These are phyloP conservation scores for Prionailurus viverrinus DNA, from an alignment of 2,113 vertebrate genomes.

Conservation along the genomic window DNA sequence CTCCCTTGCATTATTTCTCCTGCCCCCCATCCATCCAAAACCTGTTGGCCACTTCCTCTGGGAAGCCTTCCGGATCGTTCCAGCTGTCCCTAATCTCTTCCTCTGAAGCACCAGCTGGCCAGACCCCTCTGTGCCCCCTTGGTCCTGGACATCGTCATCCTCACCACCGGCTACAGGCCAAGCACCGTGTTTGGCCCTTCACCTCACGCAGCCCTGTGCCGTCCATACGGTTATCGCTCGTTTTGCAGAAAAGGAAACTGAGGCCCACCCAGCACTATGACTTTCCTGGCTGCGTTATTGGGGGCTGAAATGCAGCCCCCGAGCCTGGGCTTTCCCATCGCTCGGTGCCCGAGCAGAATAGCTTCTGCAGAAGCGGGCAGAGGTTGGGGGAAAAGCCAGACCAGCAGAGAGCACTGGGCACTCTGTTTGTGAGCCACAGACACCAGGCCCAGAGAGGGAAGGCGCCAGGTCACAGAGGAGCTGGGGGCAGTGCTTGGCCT, in stretches of 20 bases:
- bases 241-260: background rate
- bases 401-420: fast-evolving
- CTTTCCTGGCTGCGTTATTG: fast-evolving
- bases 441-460: background rate
- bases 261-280: fast-evolving
- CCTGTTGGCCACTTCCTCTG: background rate
- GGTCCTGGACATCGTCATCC: fast-evolving
- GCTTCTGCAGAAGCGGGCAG: background rate
- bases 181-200: background rate
- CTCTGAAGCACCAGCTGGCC: background rate
- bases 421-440: fast-evolving
- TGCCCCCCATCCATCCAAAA: background rate
- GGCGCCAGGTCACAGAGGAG: background rate
- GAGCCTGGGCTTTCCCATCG: fast-evolving
- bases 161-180: background rate
- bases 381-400: fast-evolving
- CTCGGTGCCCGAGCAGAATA: fast-evolving
- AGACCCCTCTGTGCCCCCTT: fast-evolving
- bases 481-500: fast-evolving
- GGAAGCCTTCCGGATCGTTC: background rate
- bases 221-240: fast-evolving
- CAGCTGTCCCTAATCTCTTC: background rate
- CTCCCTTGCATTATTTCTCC: background rate
- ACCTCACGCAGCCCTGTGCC: fast-evolving
- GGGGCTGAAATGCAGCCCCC: fast-evolving